Conservation (phyloP, 2,113 vertebrate genomes). For the Tiliqua scincoides region DNA sequence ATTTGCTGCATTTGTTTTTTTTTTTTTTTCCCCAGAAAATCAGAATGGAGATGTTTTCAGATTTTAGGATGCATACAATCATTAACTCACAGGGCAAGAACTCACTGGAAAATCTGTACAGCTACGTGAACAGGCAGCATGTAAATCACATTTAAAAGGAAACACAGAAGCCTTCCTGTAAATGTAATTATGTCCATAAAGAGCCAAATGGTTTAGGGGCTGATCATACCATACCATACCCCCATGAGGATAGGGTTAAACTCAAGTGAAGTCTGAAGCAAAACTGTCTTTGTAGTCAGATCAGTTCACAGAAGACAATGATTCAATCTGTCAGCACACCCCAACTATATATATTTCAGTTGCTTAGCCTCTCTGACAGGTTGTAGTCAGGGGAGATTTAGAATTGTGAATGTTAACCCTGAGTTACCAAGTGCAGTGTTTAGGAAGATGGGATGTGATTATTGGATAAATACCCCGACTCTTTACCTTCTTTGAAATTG, state of each 20-base stretch:
- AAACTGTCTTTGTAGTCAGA: constrained; percentile 33
- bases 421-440: constrained; percentile 10
- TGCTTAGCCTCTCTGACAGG: constrained; percentile 37
- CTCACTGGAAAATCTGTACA: constrained; percentile 8
- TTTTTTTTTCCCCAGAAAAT: no score
- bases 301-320: constrained; percentile 39
- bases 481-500: background rate
- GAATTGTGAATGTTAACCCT: constrained; percentile 18
- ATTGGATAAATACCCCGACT: background rate
- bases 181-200: constrained; percentile 27
- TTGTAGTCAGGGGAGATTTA: constrained; percentile 28
- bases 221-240: constrained; percentile 28
- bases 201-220: background rate
- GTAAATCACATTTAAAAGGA: constrained; percentile 26
- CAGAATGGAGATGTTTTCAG: background rate
- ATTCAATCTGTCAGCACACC: constrained; percentile 23
- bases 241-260: constrained; percentile 15
- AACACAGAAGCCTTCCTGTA: constrained; percentile 21
- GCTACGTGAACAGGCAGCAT: background rate
- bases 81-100: background rate
- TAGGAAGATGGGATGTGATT: background rate
- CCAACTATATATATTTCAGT: background rate
- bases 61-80: constrained; percentile 11
- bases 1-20: no score
- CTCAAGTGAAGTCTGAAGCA: constrained; percentile 27